Percentiles rank a stretch among this genome's conserved stretches.
Evolutionary conservation across 2,888 invertebrate genomes (phyloP).

Genomic region (Mesorhabditis spiculigera): DNA sequence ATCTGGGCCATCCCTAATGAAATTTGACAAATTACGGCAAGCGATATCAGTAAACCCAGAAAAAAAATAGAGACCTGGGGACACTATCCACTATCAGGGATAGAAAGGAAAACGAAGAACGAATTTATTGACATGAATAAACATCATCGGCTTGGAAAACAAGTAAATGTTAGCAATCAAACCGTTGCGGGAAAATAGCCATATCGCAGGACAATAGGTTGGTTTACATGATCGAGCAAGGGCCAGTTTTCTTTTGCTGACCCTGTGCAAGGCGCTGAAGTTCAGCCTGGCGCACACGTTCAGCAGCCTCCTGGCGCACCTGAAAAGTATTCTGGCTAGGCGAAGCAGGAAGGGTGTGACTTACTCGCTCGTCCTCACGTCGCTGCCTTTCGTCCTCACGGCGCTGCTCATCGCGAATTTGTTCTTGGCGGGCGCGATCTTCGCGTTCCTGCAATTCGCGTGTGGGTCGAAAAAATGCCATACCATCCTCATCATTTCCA

Average conservation of each 20-base stretch:
- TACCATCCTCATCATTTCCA: neutral
- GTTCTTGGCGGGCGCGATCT: neutral
- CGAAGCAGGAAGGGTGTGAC: neutral
- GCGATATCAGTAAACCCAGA: too few relatives aligned
- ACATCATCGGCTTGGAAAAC: neutral
- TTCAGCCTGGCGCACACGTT: slow-evolving; percentile 3
- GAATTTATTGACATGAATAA: too few relatives aligned
- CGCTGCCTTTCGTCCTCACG: slow-evolving; percentile 1
- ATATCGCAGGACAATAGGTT: neutral
- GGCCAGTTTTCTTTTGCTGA: neutral
- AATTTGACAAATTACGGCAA: too few relatives aligned
- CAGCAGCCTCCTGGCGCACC: slow-evolving; percentile 5
- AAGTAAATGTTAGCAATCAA: neutral
- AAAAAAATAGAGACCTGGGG: too few relatives aligned
- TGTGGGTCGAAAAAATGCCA: too few relatives aligned
- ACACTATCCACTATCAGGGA: too few relatives aligned
- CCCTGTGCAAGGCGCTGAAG: neutral
- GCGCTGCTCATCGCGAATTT: neutral
- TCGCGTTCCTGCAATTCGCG: too few relatives aligned
- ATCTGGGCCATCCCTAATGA: too few relatives aligned
- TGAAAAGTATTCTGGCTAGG: neutral
- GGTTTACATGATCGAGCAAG: neutral
- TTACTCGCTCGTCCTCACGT: neutral
- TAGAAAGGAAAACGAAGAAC: too few relatives aligned
- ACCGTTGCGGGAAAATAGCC: neutral